Base-by-base conservation (phyloP, 2,113 vertebrate species). In the Anhinga anhinga region DNA sequence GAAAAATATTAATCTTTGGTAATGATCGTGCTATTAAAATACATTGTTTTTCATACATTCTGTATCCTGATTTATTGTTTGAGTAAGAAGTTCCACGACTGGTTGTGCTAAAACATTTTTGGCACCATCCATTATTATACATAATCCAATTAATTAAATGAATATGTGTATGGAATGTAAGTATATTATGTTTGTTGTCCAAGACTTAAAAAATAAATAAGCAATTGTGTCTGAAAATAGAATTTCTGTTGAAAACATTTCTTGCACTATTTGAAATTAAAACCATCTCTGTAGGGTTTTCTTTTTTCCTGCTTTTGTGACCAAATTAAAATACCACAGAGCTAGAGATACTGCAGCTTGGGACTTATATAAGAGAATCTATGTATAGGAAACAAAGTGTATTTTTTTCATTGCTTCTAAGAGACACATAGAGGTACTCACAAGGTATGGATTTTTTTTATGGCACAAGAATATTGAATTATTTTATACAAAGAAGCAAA, bases 251-350 rank as follows among this genome's bases (percentile, higher is more conserved):
- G 22, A 90, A 94, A 92, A 20, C 18, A 13, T 44, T 74, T 69
- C 9, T 69, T 93, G 47, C 34, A 22, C 84, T 91, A 36, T 7
- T 77, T 74, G 58, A 82, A 44, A 36, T 93, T 91, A 95, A 91
- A 94, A 69, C 8, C 1, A 1, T 45, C 11, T 32, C 29, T 90
- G 22, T 71, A 78, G 27, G 15, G 9, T 15, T 17, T 70, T 63
- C 73, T 53, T 61, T 80, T 32, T 9, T 10, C 10, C 50, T n/a
- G 23, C 12, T 80, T 93, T 94, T 96, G 50, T 95, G 76, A 69
- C n/a, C 45, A 86, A 94, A 93, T 95, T 93, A 92, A 90, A 90
- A 91, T 58, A 86, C 15, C 34, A 79, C 70, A 67, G 44, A 84
- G 6, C 32, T 53, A 42, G 74, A 85, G 81, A 62, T 42, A 18